Base-by-base conservation (phyloP, 2,113 vertebrate species). In the Ailuropoda melanoleuca region DNA sequence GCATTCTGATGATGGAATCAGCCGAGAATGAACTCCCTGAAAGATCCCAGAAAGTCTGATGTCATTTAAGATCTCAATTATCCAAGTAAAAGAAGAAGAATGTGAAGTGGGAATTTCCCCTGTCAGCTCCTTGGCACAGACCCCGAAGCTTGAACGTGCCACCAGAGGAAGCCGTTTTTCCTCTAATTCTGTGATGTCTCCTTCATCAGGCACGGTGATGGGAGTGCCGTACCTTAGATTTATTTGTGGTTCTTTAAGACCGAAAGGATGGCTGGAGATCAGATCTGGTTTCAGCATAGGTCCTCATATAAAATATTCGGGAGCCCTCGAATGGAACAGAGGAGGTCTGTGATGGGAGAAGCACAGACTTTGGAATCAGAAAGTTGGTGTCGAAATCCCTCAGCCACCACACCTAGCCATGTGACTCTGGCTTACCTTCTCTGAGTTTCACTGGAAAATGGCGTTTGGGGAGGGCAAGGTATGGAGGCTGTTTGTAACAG, bases 1-100 rank as follows among this genome's bases (percentile, higher is more conserved):
- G 50, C 39, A 58, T 81, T 75, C 78, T 84, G 56, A 85, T 92
- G 95, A 98, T 80, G 56, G 13, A 21, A 97, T 90, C 56, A 85
- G 13, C n/a, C 3, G 37, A 93, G 81, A 92, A 96, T 92, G 70
- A 95, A 77, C 80, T 94, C 72, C 82, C 81, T 86, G 85, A 74
- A 97, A 91, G 83, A 92, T 60, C 80, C 93, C 90, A 60, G 87
- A 84, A 97, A 94, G 87, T 43, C 56, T 96, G 90, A 93, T 17
- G 55, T 97, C 97, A 98, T 96, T 43, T 50, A 81, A 90, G 39
- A 88, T n/a, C n/a, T 95, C 80, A 97, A 64, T 81, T 84, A 92
- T 19, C 50, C 53, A 92, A 90, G 80, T 46, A 23, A 87, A 94
- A 64, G 39, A 77, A 87, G 68, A 87, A 96, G 60, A 87, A 64